Conservation (phyloP, 2,113 vertebrate species). For the Malurus alboscapulatus region DNA sequence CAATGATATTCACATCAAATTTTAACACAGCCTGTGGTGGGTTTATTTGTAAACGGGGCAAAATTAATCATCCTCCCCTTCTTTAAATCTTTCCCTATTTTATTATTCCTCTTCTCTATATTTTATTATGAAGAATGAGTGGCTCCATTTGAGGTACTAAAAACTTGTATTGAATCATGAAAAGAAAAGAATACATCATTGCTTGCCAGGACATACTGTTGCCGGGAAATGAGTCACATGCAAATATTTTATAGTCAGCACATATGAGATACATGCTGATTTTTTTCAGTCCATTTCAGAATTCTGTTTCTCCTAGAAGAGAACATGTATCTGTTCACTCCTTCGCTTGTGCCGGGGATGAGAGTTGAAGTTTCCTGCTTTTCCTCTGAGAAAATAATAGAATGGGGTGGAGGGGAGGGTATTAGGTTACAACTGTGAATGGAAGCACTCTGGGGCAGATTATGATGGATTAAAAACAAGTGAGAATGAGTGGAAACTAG, state of each 20-base stretch:
- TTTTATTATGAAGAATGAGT: neutral
- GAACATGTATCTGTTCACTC: neutral
- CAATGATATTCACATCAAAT: neutral
- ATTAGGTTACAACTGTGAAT: neutral
- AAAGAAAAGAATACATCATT: neutral
- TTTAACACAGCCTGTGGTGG: neutral
- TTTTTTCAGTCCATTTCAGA: neutral
- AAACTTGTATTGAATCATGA: neutral
- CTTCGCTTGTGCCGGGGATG: neutral
- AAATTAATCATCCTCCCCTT: neutral
- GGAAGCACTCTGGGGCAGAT: neutral
- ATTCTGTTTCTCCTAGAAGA: neutral
- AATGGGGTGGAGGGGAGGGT: fast-evolving
- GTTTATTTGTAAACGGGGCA: neutral
- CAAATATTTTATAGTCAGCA: slow-evolving; percentile 35
- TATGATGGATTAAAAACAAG: neutral
- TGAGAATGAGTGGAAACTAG: neutral
- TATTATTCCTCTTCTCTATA: neutral
- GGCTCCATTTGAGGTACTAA: neutral
- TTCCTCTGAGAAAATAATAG: neutral
- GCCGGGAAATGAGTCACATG: neutral
- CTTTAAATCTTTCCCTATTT: neutral
- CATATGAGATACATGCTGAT: neutral
- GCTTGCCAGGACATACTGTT: neutral
- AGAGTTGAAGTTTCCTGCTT: neutral